Conservation (phyloP, 2,113 vertebrate species). For the Rhinolophus sinicus region DNA sequence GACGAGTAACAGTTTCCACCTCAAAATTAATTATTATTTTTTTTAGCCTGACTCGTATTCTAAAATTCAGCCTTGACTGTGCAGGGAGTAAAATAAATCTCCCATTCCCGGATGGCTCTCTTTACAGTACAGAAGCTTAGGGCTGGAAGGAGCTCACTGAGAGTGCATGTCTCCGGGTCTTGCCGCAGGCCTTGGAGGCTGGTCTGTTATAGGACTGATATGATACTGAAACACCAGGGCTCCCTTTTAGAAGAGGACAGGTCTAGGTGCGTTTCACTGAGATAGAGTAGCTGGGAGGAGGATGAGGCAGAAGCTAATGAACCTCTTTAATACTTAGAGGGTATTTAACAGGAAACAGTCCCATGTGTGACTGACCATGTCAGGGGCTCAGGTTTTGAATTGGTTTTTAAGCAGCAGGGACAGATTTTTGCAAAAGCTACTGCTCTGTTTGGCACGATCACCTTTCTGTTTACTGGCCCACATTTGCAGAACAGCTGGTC, state of each 20-base stretch:
- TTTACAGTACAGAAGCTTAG: neutral
- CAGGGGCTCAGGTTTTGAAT: neutral
- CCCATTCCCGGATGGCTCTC: neutral
- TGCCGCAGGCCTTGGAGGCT: neutral
- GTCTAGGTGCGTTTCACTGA: neutral
- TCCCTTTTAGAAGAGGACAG: neutral
- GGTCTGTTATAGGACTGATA: neutral
- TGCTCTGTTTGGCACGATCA: neutral
- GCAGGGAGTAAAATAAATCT: neutral
- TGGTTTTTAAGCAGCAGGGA: neutral
- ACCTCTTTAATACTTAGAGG: neutral
- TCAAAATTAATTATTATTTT: slow-evolving; percentile 34
- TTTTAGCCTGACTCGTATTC: neutral
- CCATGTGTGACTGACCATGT: neutral
- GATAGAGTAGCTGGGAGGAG: neutral
- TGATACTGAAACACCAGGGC: too few species aligned
- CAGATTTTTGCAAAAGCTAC: neutral
- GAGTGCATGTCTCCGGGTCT: neutral
- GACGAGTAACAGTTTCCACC: neutral
- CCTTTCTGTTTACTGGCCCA: neutral
- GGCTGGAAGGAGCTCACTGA: neutral
- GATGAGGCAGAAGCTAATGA: neutral
- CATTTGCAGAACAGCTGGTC: neutral
- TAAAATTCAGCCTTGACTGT: neutral
- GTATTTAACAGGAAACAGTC: neutral